Conservation (phyloP, 1,140 invertebrate genomes). For the Colletes gigas region DNA sequence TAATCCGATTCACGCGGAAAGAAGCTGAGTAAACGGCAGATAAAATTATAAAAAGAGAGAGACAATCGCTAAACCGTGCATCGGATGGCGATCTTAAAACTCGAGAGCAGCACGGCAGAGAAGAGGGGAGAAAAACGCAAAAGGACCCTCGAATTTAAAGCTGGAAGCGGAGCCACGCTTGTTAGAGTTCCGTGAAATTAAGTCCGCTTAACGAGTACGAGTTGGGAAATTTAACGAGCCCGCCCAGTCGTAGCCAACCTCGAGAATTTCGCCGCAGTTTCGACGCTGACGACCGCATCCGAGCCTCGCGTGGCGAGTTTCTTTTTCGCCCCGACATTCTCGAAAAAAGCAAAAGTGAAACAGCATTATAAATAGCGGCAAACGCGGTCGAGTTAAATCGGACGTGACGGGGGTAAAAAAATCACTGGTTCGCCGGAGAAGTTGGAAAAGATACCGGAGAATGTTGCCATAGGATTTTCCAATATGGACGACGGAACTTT, state of each 20-base stretch:
- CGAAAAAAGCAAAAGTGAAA: conserved; percentile 35
- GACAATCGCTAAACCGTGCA: conserved; percentile 19
- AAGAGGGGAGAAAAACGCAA: no score
- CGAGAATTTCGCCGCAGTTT: conserved; percentile 11
- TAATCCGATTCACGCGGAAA: no score
- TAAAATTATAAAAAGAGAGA: neutral
- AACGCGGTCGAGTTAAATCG: conserved; percentile 22
- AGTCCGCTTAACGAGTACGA: conserved; percentile 57
- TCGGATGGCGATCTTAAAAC: neutral
- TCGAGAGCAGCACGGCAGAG: neutral
- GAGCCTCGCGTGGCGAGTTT: neutral
- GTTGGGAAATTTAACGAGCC: conserved; percentile 38
- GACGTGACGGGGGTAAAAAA: neutral
- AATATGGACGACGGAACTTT: no score
- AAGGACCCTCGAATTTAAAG: conserved; percentile 52
- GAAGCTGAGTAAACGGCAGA: no score
- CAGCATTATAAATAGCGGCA: conserved; percentile 3
- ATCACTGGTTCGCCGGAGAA: no score
- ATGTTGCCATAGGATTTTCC: no score
- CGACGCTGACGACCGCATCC: conserved; percentile 2
- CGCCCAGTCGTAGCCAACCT: neutral
- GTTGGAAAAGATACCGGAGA: no score
- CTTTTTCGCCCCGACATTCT: neutral
- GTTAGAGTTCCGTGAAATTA: conserved; percentile 56
- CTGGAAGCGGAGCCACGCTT: conserved; percentile 18